A percentile compares a stretch with the other conserved stretches of the same genome.
Conservation (phyloP, 2,888 invertebrate genomes). For the Keiferia lycopersicella region DNA sequence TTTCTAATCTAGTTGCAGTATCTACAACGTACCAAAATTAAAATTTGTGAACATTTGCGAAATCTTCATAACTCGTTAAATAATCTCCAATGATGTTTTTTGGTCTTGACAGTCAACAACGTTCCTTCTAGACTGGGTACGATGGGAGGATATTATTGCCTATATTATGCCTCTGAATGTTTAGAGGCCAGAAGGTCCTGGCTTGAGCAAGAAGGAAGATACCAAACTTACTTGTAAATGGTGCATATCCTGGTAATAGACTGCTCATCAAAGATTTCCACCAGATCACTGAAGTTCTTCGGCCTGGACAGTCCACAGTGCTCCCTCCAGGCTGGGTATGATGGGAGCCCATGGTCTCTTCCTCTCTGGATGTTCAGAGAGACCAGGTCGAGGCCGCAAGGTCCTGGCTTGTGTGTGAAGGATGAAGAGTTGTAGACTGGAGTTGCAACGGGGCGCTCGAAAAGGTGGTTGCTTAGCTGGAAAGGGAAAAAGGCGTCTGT, state of each 20-base stretch:
- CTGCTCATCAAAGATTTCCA: slow-evolving; percentile 83
- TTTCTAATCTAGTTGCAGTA: no score
- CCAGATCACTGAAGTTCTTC: slow-evolving; percentile 83
- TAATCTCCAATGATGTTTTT: not conserved
- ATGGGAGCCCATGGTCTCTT: slow-evolving; percentile 92
- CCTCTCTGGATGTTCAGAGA: slow-evolving; percentile 94
- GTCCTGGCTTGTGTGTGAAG: slow-evolving; percentile 37
- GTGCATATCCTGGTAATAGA: slow-evolving; percentile 82
- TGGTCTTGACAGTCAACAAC: not conserved
- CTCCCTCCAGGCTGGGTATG: slow-evolving; percentile 88
- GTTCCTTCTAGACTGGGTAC: not conserved
- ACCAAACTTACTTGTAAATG: slow-evolving; percentile 82
- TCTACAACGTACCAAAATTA: no score
- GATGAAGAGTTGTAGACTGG: slow-evolving; percentile 42
- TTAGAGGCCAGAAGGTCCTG: no score
- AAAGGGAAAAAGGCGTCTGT: no score
- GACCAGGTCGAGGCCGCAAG: slow-evolving; percentile 91
- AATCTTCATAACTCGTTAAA: no score
- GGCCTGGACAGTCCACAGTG: slow-evolving; percentile 86
- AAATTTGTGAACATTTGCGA: no score
- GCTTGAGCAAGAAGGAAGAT: no score
- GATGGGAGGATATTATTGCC: not conserved
- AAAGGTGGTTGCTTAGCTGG: slow-evolving; percentile 86
- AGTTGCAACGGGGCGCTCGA: slow-evolving; percentile 74
- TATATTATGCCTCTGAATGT: not conserved